phyloP scores from a whole-genome alignment of 2,797 vertebrate species.

The Cheirogaleus major region DNA sequence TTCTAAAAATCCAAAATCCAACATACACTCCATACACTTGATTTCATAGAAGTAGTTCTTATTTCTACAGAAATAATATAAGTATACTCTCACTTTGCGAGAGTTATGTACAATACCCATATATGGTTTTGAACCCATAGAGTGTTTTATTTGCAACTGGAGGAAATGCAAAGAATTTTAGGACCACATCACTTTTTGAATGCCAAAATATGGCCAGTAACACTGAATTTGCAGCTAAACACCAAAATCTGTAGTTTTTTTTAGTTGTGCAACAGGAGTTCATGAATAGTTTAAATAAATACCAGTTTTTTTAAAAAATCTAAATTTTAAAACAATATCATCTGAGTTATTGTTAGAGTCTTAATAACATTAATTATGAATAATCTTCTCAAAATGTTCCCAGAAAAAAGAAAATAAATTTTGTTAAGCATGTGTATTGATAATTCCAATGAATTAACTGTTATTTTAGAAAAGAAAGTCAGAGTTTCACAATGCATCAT shows the following conservation, averaged over 20 bases:
- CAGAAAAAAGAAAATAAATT: background rate
- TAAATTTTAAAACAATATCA: slow-evolving; percentile 26
- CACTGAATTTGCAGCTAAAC: background rate
- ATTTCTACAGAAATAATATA: slow-evolving; percentile 1
- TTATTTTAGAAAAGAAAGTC: slow-evolving; percentile 65
- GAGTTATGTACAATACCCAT: background rate
- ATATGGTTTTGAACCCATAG: background rate
- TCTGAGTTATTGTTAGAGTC: background rate
- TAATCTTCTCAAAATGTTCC: slow-evolving; percentile 60
- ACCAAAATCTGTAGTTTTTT: slow-evolving; percentile 16
- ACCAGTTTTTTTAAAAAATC: background rate
- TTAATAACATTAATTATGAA: slow-evolving; percentile 6
- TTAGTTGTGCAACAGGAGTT: slow-evolving; percentile 80
- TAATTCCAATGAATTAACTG: background rate
- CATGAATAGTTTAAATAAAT: slow-evolving; percentile 15
- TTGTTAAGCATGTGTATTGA: slow-evolving; percentile 35
- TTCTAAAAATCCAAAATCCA: background rate
- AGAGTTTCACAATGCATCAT: slow-evolving; percentile 47
- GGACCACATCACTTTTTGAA: slow-evolving; percentile 25
- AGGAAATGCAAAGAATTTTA: slow-evolving; percentile 80
- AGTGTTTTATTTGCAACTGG: slow-evolving; percentile 58
- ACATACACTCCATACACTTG: background rate
- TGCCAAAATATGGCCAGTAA: background rate
- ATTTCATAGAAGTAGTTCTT: slow-evolving; percentile 42
- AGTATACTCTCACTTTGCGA: background rate